Percentiles rank a stretch among this genome's conserved stretches.
Evolutionary conservation across 2,888 invertebrate species (phyloP).

Genomic region (Latheticus oryzae): DNA sequence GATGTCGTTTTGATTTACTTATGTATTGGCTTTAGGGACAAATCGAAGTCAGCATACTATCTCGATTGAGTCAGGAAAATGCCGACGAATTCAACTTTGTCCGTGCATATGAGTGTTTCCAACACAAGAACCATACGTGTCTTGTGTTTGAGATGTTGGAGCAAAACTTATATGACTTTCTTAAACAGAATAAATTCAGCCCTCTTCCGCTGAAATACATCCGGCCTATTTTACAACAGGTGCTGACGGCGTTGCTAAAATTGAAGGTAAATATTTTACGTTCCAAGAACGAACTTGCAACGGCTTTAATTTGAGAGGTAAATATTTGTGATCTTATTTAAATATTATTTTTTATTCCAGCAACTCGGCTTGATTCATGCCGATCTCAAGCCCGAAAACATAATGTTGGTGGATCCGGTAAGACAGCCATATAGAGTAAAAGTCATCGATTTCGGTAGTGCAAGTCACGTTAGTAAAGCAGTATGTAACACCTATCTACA

Average conservation of each 20-base stretch:
- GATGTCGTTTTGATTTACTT: too few relatives aligned
- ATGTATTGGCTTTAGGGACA: too few relatives aligned
- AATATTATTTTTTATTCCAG: constrained; percentile 67
- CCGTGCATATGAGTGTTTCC: constrained; percentile 99
- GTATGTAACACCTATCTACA: constrained; percentile 99
- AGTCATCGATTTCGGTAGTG: constrained; percentile 99
- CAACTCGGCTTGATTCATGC: constrained; percentile 99
- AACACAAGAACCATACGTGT: constrained; percentile 99
- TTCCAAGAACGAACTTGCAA: background rate
- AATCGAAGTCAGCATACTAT: constrained; percentile 97
- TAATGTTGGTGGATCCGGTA: constrained; percentile 99
- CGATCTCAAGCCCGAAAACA: constrained; percentile 99
- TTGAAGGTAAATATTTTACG: constrained; percentile 75
- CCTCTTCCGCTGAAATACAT: constrained; percentile 98
- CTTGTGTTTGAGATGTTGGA: constrained; percentile 99
- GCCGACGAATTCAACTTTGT: constrained; percentile 99
- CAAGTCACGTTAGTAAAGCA: constrained; percentile 98
- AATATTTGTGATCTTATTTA: constrained; percentile 9
- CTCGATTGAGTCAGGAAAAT: constrained; percentile 94
- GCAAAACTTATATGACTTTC: constrained; percentile 99
- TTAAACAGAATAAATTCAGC: constrained; percentile 99
- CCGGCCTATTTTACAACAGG: constrained; percentile 98
- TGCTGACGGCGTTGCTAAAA: constrained; percentile 87
- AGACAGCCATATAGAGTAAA: constrained; percentile 99
- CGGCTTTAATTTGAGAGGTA: background rate